Evolutionary conservation across 2,113 vertebrate genomes (phyloP), one percentile per base, ranked within the genome.

Genomic region (Barbus barbus): DNA sequence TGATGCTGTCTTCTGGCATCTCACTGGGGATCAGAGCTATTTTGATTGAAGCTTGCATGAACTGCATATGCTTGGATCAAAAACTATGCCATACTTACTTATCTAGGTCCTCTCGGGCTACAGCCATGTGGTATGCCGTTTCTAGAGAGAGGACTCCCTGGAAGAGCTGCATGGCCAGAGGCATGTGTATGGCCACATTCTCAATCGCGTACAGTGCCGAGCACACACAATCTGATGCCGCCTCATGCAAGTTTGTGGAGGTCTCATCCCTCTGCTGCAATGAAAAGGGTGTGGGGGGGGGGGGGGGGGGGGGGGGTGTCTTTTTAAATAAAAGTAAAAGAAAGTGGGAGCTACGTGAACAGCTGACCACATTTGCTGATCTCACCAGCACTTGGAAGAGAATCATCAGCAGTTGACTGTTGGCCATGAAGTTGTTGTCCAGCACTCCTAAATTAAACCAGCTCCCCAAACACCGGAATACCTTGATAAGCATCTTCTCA

Each of bases 401-500:
- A 5, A 98, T 95, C 4, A 97, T 95, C 83, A 99, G 92, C 76
- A 99, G 91, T 86, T 97, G 97, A 93, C 97, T 99, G 86, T 94
- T 97, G 48, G 97, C 97, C 97, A 99, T 99, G 92, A 99, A 99
- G 94, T 96, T 98, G 90, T 95, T 97, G 90, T 99, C 97, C 81
- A 99, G 93, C 84, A 99, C 97, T 0, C 97, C 97, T 78, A 99
- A 92, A 92, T 99, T 99, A 94, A 99, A 99, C 98, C 98, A 99
- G 92, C 97, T 99, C 74, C 97, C 97, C 91, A 99, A 86, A 93
- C 98, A 99, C 2, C 96, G 95, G 88, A 99, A 99, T 88, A 97
- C 97, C 86, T 99, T 99, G 88, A 99, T 99, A 74, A 99, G 94
- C 96, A 98, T 98, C 94, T 98, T 99, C 92, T 99, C 98, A 22